These are phyloP conservation scores for Watsonalla cultraria DNA, from an alignment of 2,888 invertebrate genomes.

Conservation along the genomic window DNA sequence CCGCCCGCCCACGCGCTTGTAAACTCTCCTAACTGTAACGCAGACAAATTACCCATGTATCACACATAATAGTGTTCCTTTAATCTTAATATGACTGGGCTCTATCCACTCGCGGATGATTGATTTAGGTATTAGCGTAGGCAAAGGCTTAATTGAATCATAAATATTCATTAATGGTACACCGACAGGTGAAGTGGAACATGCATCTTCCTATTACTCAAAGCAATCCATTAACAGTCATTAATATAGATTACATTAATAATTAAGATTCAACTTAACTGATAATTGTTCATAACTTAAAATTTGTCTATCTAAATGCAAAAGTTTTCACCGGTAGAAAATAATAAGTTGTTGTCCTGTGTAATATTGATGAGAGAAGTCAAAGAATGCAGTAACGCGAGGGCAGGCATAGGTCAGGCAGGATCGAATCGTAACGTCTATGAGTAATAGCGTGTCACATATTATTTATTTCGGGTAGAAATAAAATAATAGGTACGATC, in stretches of 20 bases:
- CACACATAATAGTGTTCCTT: slow-evolving; percentile 41
- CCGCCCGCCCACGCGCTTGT: slow-evolving; percentile 64
- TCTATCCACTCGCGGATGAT: slow-evolving; percentile 21
- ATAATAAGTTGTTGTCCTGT: no score
- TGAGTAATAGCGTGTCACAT: background rate
- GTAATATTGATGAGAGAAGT: background rate
- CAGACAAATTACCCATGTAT: slow-evolving; percentile 61
- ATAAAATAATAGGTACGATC: no score
- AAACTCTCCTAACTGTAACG: slow-evolving; percentile 67
- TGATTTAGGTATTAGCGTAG: slow-evolving; percentile 7
- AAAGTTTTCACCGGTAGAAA: no score
- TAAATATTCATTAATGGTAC: background rate
- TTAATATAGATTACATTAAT: background rate
- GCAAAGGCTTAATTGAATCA: background rate
- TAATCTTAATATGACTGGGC: slow-evolving; percentile 44
- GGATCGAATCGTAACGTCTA: background rate
- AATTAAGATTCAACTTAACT: background rate
- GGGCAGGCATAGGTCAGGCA: background rate
- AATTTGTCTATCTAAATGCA: no score
- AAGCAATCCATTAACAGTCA: background rate
- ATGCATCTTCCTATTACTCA: background rate
- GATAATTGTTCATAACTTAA: background rate
- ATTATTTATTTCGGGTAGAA: no score
- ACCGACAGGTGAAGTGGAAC: background rate
- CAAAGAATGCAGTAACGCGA: background rate